A percentile compares a stretch with the other conserved stretches of the same genome.
Evolutionary conservation across 2,888 invertebrate genomes (phyloP).

Genomic region (Oscheius sp.): DNA sequence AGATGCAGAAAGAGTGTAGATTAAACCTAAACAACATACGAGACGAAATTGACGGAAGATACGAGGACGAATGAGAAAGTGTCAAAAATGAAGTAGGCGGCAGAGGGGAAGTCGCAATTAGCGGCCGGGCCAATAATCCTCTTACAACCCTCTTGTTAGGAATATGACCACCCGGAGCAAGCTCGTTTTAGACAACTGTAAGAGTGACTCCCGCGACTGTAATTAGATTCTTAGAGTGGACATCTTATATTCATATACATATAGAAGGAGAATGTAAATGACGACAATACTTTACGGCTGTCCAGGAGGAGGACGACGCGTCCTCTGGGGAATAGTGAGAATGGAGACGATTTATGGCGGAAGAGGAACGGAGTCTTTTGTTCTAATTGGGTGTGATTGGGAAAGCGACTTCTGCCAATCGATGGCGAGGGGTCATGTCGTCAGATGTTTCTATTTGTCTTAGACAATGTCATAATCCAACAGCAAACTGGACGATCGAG

Average conservation of each 20-base stretch:
- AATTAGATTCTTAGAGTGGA: conserved; percentile 13
- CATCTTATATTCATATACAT: conserved; percentile 31
- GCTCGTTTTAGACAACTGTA: neutral
- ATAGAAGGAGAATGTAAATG: neutral
- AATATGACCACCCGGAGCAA: conserved; percentile 17
- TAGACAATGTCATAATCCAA: conserved; percentile 23
- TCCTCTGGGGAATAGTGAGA: neutral
- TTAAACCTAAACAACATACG: neutral
- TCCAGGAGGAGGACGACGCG: neutral
- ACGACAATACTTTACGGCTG: conserved; percentile 18
- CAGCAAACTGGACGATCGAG: neutral
- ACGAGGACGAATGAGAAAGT: neutral
- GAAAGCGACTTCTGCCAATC: neutral
- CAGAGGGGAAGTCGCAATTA: conserved; percentile 20
- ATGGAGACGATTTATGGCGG: neutral
- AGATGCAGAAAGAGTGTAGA: no score
- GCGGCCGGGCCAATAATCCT: conserved; percentile 28
- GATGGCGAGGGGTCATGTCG: conserved; percentile 21
- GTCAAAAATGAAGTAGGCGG: neutral
- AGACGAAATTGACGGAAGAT: neutral
- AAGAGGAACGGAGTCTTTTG: neutral
- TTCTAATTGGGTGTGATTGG: conserved; percentile 1
- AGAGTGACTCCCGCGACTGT: conserved; percentile 1
- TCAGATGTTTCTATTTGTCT: conserved; percentile 17
- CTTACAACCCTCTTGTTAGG: conserved; percentile 1